These are phyloP conservation scores for Hydractinia symbiolongicarpus DNA, from an alignment of 30 jellyfish, hydroid and myxozoan species.

Conservation along the genomic window DNA sequence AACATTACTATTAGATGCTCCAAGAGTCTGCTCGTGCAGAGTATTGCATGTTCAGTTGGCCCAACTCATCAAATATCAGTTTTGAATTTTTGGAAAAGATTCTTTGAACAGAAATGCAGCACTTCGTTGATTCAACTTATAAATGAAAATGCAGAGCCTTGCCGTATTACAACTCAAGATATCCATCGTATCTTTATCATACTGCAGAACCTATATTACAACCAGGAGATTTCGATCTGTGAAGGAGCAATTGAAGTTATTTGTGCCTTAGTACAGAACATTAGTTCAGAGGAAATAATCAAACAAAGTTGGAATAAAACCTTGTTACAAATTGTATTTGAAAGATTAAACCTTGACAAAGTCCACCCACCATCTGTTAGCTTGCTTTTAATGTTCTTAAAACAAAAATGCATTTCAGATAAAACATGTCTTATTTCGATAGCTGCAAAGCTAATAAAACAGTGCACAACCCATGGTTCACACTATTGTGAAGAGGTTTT, in stretches of 20 bases:
- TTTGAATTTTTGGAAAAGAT: conserved; percentile 9
- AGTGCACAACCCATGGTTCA: neutral
- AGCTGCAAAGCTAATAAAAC: neutral
- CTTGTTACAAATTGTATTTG: neutral
- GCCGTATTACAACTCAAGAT: neutral
- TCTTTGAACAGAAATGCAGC: neutral
- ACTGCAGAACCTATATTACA: conserved; percentile 16
- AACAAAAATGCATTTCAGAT: neutral
- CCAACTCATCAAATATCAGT: conserved; percentile 9
- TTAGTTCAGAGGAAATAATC: neutral
- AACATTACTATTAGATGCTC: neutral
- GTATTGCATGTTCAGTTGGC: neutral
- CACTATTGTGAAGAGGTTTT: neutral
- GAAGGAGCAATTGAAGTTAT: neutral
- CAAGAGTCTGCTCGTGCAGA: neutral
- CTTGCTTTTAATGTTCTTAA: neutral
- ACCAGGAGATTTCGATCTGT: conserved; percentile 8
- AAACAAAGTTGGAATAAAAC: conserved; percentile 8
- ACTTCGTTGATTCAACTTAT: neutral
- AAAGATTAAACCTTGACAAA: neutral
- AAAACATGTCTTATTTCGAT: neutral
- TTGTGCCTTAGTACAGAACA: neutral
- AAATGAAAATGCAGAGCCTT: neutral
- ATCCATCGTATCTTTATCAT: conserved; percentile 1
- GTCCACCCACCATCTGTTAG: neutral